phyloP scores from a whole-genome alignment of 2,888 invertebrate genomes.

The Hypolimnas misippus region DNA sequence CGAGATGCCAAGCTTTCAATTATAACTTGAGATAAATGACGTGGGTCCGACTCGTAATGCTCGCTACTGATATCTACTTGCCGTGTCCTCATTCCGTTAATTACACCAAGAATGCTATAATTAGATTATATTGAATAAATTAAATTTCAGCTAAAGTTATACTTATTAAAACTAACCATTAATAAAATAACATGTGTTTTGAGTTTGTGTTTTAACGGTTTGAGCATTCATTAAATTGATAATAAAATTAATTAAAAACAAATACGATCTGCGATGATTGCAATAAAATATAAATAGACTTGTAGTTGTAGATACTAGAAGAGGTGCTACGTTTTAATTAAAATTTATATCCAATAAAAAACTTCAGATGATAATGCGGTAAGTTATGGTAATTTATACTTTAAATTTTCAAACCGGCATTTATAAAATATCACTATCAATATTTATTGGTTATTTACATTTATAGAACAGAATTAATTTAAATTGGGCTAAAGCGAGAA shows the following conservation, averaged over 20 bases:
- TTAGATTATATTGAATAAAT: constrained; percentile 25
- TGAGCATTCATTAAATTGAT: background rate
- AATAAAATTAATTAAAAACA: background rate
- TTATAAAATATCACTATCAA: background rate
- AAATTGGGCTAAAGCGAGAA: constrained; percentile 20
- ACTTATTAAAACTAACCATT: background rate
- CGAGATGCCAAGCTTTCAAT: constrained; percentile 72
- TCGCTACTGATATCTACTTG: constrained; percentile 50
- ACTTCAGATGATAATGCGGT: constrained; percentile 13
- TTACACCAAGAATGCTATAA: constrained; percentile 36
- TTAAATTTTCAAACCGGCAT: background rate
- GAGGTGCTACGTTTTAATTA: constrained; percentile 8
- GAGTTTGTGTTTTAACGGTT: background rate
- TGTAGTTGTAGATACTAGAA: background rate
- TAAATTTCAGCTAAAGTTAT: background rate
- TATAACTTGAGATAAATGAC: constrained; percentile 77
- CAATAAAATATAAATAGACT: background rate
- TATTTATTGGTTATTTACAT: background rate
- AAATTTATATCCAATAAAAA: constrained; percentile 16
- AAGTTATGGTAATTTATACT: constrained; percentile 14
- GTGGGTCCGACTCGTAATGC: constrained; percentile 44
- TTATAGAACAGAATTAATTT: constrained; percentile 2
- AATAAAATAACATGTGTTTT: background rate
- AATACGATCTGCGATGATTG: background rate
- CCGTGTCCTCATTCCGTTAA: constrained; percentile 46